Evolutionary conservation across 2,888 invertebrate species (phyloP), one percentile per base, ranked within the genome.

Genomic region (Orthosia gothica): DNA sequence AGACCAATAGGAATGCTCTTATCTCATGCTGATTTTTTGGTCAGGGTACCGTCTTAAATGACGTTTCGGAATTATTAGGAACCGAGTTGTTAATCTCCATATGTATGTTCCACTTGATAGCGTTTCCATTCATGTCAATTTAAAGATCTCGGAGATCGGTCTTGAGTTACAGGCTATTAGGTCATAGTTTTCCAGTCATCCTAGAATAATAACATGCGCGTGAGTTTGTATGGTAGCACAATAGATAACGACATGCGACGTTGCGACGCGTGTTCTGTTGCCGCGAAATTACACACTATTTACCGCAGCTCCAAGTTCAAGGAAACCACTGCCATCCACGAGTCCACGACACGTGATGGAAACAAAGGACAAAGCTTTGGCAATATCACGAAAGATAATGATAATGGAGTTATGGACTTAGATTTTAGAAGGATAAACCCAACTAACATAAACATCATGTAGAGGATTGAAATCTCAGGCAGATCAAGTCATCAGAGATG

Each of bases 221-320:
- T 64, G 81, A 78, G 74, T 81, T 74, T 64, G 12, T 23, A 23
- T 78, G 26, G 84, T 83, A 77, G 32, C 32, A 18, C 63, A 65
- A 63, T 52, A n/a, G 12, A 52, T 50, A 68, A 70, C 45, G 57
- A 82, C 74, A 74, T 63, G 68, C 79, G 76, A 71, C 62, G 73
- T 66, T 59, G 69, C 79, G 74, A 74, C 63, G 75, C 70, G 58
- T 63, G 74, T 83, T 82, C 78, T 84, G 72, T 79, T 83, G 80
- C 74, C 74, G 82, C 76, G 58, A 86, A 87, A 84, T 86, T 81
- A 83, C 75, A 75, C 57, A 61, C 54, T 65, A 55, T 79, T 82
- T 81, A 77, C 83, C 49, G 66, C 59, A 67, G 84, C 79, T 76
- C 80, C 85, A 90, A 89, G 91, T 91, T 91, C 91, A 91, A 91